Conservation (phyloP, 2,888 invertebrate genomes). For the Caenorhabditis virilis region DNA sequence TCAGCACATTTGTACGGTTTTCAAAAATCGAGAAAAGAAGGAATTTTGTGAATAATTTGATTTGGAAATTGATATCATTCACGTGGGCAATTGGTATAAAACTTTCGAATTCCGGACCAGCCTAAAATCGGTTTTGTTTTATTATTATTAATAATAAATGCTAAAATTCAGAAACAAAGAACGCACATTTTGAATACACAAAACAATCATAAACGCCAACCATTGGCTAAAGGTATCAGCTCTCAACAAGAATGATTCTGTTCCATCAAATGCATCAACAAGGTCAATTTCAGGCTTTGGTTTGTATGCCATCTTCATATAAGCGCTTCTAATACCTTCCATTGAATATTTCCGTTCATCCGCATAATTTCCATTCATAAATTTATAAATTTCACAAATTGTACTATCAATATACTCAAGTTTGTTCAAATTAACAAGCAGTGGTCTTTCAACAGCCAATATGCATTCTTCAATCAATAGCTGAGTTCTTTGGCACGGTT, state of each 20-base stretch:
- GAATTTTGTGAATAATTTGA: constrained; percentile 17
- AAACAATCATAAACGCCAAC: constrained; percentile 23
- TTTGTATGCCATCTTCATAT: constrained; percentile 9
- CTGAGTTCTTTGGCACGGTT: constrained; percentile 7
- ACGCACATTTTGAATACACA: constrained; percentile 12
- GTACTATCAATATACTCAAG: constrained; percentile 20
- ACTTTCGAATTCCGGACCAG: constrained; percentile 6
- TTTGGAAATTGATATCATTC: constrained; percentile 6
- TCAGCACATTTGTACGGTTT: background rate
- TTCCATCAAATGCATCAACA: no score
- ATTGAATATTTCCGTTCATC: constrained; percentile 4
- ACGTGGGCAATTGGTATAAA: constrained; percentile 15
- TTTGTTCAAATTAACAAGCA: background rate
- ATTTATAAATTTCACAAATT: constrained; percentile 19
- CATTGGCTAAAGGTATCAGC: no score
- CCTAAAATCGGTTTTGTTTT: background rate
- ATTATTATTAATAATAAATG: background rate
- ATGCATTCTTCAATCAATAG: constrained; percentile 24
- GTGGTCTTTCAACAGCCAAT: constrained; percentile 6
- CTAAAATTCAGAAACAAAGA: constrained; percentile 9
- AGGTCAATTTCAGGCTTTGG: constrained; percentile 21
- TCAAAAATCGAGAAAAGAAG: constrained; percentile 3
- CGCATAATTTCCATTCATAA: constrained; percentile 2
- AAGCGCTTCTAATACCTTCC: constrained; percentile 10
- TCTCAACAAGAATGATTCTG: no score